These are phyloP conservation scores for Athalia cordata DNA, from an alignment of 2,888 invertebrate species.

Conservation along the genomic window DNA sequence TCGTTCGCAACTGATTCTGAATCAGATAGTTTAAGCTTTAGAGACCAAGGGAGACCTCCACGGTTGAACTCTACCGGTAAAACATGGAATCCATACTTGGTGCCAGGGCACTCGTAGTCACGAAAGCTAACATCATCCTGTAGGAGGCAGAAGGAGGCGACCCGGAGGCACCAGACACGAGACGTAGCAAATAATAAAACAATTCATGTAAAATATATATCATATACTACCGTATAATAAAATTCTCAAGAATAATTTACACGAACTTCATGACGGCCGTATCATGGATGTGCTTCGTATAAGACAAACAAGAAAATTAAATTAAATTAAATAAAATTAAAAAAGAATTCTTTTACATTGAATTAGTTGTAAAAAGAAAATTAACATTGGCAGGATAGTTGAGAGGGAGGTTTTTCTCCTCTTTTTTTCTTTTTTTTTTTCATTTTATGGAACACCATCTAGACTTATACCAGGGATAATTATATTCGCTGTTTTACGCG, in stretches of 20 bases:
- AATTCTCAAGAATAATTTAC: neutral
- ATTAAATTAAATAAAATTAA: neutral
- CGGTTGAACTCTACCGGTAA: conserved; percentile 18
- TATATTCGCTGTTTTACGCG: neutral
- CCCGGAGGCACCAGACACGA: conserved; percentile 5
- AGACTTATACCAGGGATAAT: conserved; percentile 8
- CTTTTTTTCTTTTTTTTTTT: neutral
- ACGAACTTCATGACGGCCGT: neutral
- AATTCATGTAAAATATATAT: too few relatives aligned
- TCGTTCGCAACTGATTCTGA: conserved; percentile 33
- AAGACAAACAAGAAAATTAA: neutral
- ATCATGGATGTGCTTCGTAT: neutral
- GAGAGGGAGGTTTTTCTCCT: neutral
- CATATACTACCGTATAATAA: neutral
- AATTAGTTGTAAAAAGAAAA: too few relatives aligned
- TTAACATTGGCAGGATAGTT: too few relatives aligned
- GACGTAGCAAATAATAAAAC: conserved; percentile 3
- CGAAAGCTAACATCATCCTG: conserved; percentile 10
- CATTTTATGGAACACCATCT: neutral
- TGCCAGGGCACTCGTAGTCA: conserved; percentile 43
- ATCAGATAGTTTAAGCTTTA: conserved; percentile 11
- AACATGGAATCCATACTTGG: conserved; percentile 46
- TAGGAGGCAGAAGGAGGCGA: conserved; percentile 11
- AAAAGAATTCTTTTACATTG: neutral
- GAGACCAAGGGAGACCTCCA: neutral